Evolutionary conservation across 2,113 vertebrate genomes (phyloP), one percentile per base, ranked within the genome.

Genomic region (Phoxinus phoxinus): DNA sequence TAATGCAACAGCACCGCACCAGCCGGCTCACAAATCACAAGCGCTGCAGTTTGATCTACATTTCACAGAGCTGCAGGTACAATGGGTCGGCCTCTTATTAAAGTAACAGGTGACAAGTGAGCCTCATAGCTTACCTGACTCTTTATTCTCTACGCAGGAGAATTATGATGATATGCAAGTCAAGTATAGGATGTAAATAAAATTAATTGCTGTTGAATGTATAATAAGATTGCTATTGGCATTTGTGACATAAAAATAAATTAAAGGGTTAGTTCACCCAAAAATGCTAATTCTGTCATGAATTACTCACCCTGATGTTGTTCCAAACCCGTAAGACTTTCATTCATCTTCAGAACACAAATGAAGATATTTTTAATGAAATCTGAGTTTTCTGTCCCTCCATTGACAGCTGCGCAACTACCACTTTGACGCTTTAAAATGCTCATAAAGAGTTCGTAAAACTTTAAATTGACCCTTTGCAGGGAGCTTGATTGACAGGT

Each of bases 51-150:
- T 69, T 82, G 63, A 82, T 82, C 63, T 35, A 61, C 74, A 53
- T 53, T 69, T 82, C 27, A 41, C 27, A 48, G 41, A 51, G 61
- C 41, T 48, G 59, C 25, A 27, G 61, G n/a, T 23, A 32, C 79
- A 69, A 30, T 32, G n/a, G 17, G 3, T 41, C 9, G 9, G 13
- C 37, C 79, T 67, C 27, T 69, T 82, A 51, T 35, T 67, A 67
- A 69, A 69, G 63, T 35, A 69, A 69, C 63, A 82, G 80, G 61
- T 69, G 61, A 81, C 61, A 12, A 81, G 41, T 32, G 76, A 37
- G 32, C 5, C 44, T 69, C 61, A 32, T 21, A 67, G 17, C 15
- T 17, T 32, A 23, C 9, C 9, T 79, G 61, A 11, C 23, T 44
- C 56, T 61, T 21, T 56, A n/a, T 23, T 32, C 21, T 77, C 30